Base-by-base conservation (phyloP, 1,140 invertebrate genomes). In the Drosophila mayri region DNA sequence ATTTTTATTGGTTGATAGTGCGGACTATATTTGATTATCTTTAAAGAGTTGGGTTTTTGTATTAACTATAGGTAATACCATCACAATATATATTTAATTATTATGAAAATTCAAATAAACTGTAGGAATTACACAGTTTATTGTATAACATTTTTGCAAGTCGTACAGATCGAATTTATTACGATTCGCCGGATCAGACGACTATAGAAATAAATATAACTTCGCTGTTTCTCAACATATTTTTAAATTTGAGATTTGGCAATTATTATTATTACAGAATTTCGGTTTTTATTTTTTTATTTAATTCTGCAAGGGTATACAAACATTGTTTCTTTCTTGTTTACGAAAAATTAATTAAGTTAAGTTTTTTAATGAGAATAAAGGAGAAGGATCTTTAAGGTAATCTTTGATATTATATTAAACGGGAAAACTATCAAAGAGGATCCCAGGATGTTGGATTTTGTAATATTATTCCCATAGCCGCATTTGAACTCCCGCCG, bases 401-500 rank as follows among this genome's bases (percentile, higher is more conserved):
- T 28, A 7, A 8, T 30, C 4, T 8, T 30, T 30, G 28, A 7
- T 30, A 1, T 30, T 30, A 3, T 16, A 18, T 40, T n/a, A 6
- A 18, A 43, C 41, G 3, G 8, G n/a, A 18, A 37, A 37, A 4
- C 4, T 14, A 5, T 38, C 0, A 38, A 38, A 10, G n/a, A 3
- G 8, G 4, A 41, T 41, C n/a, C n/a, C 9, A 3, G 18, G 4
- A 9, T 38, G 37, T 4, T 38, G 6, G 11, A 38, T 16, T 4
- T 41, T 41, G 0, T 9, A 18, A 22, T 22, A 22, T 22, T 22
- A 22, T 22, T 22, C 3, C 22, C 22, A 22, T 22, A 22, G 3
- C 2, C 22, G 22, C 22, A 22, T 22, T 22, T 22, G 22, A 22
- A 65, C 20, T 18, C 20, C 40, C 62, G 66, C 62, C 20, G 28